These are phyloP conservation scores for Malacoraja senta DNA, from an alignment of 2,797 vertebrate genomes.

Conservation along the genomic window DNA sequence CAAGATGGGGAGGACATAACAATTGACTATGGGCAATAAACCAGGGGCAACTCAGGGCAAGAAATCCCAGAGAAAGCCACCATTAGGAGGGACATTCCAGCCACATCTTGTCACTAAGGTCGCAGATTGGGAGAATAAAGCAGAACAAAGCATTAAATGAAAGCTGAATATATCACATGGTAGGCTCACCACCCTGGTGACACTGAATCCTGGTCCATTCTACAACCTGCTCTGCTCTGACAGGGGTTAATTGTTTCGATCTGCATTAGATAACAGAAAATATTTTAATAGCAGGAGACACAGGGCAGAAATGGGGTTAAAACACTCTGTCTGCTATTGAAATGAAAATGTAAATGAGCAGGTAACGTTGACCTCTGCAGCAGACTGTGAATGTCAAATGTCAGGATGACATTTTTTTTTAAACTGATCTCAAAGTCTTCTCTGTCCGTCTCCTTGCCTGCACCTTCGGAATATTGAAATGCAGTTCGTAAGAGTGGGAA, in stretches of 20 bases:
- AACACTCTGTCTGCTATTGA: slow-evolving; percentile 28
- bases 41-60: too few species aligned
- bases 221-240: background rate
- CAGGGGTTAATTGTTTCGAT: background rate
- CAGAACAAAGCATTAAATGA: background rate
- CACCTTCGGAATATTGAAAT: slow-evolving; percentile 9
- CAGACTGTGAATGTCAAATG: slow-evolving; percentile 32
- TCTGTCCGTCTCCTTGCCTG: slow-evolving; percentile 6
- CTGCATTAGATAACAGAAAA: background rate
- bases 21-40: background rate
- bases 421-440: background rate
- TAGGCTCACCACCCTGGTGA: background rate
- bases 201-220: background rate
- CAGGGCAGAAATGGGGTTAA: slow-evolving; percentile 12
- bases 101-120: too few species aligned
- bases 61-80: too few species aligned
- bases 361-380: slow-evolving; percentile 36
- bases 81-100: background rate
- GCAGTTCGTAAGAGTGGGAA: background rate
- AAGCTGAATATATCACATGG: background rate
- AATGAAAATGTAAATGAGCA: slow-evolving; percentile 39
- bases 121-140: background rate
- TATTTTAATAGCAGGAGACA: background rate
- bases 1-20: background rate
- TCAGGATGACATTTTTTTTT: slow-evolving; percentile 31